Evolutionary conservation across 1,140 invertebrate species (phyloP), one percentile per base, ranked within the genome.

Genomic region (Scaptomyza pallida): DNA sequence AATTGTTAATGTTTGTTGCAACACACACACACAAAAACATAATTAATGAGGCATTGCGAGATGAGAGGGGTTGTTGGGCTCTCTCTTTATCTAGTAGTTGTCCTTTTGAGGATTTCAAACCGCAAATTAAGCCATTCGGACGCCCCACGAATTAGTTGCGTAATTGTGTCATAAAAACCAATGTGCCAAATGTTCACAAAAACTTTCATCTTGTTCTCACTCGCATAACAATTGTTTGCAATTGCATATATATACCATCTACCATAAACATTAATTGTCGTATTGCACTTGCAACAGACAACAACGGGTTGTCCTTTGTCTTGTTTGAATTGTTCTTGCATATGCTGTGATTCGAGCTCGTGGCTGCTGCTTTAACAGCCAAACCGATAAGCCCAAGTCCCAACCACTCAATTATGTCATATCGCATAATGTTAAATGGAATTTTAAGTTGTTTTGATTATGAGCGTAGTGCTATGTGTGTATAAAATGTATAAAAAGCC

Each of bases 161-260:
- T 82, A 89, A 89, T 89, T 89, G 85, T 72, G 74, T 85, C 78
- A 89, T 89, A 89, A 89, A 89, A 85, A 69, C 85, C 78, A 89
- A 89, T 89, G 85, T 89, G 80, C 85, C 85, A 89, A 89, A 80
- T 89, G 79, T 68, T 80, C 12, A 76, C 21, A 55, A 86, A 86
- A 88, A 45, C 71, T 81, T 65, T n/a, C n/a, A n/a, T n/a, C n/a
- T n/a, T n/a, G 71, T 26, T 56, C 48, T 23, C 65, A 68, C 56
- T 62, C 68, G 37, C 47, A 68, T 76, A 80, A 85, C 77, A 85
- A 83, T 83, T 83, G 81, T 76, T 5, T n/a, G 65, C 72, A 85
- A 86, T 85, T 86, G 81, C 78, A 30, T 9, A 30, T 30, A 9
- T 9, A 30, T n/a, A n/a, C n/a, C n/a, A n/a, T n/a, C n/a, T n/a